Base-by-base conservation (phyloP, 2,113 vertebrate species). In the Calonectris borealis region DNA sequence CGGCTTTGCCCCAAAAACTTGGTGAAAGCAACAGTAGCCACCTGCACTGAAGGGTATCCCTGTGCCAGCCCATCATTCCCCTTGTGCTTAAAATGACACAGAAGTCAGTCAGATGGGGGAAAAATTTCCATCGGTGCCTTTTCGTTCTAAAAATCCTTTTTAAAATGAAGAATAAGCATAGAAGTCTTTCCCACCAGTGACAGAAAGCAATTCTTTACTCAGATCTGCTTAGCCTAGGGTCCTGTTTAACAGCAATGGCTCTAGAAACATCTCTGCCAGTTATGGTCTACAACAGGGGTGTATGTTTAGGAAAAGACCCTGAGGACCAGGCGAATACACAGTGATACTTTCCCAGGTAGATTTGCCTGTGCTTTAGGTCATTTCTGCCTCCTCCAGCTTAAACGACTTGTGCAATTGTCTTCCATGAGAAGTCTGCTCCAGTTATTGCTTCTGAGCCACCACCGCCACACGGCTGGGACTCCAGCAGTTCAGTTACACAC, bases 111-210 rank as follows among this genome's bases (percentile, higher is more conserved):
- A 66, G 18, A 58, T 7, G 6, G 14, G 34, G 10, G 2, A 3
- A 24, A 62, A 54, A 27, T 4, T 34, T 21, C 44, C n/a, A 25
- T 16, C 0, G 0, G 18, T 48, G n/a, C 9, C 24, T 69, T 80
- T 73, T 77, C 40, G 7, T 29, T 29, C 44, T 26, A 51, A 61
- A 94, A 91, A 73, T n/a, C 3, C 7, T 49, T 72, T 32, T 24
- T 5, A 36, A 77, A 85, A 52, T 26, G 0, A 83, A 46, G 32
- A 76, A 49, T n/a, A 54, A 75, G 26, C 9, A 7, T 17, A 16
- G 20, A 86, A 54, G 24, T 25, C 24, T 34, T 49, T n/a, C 51
- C 34, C 20, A 34, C 11, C 32, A 60, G 44, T 17, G 18, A 71
- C 34, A 55, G 71, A 29, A 83, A 87, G 27, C 27, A 61, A 68